A percentile compares a stretch with the other conserved stretches of the same genome.
Conservation (phyloP, 2,888 invertebrate genomes). For the Nomada goodeniana region DNA sequence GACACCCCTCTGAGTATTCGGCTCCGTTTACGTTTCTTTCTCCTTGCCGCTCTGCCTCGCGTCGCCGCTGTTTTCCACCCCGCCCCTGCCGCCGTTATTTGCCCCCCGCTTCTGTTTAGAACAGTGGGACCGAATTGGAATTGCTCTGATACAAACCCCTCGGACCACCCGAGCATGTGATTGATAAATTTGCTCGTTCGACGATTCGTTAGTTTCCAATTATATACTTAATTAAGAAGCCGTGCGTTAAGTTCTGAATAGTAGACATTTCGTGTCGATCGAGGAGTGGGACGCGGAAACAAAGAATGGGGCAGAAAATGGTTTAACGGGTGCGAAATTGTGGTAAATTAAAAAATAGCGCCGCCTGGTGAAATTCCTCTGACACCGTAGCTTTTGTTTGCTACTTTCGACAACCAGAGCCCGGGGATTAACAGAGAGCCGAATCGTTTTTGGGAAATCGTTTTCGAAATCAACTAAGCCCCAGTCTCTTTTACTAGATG, state of each 20-base stretch:
- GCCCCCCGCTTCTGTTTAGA: slow-evolving; percentile 17
- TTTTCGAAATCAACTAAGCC: slow-evolving; percentile 67
- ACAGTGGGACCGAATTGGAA: slow-evolving; percentile 27
- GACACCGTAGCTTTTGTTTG: slow-evolving; percentile 32
- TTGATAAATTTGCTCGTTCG: slow-evolving; percentile 63
- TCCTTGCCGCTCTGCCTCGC: not conserved
- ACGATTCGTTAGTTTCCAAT: slow-evolving; percentile 27
- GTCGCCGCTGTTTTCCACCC: not conserved
- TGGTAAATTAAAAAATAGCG: slow-evolving; percentile 44
- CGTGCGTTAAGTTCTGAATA: slow-evolving; percentile 17
- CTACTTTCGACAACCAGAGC: slow-evolving; percentile 40
- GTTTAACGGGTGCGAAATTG: not conserved
- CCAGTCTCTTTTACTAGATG: slow-evolving; percentile 56
- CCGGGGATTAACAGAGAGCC: slow-evolving; percentile 38
- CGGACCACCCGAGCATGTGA: slow-evolving; percentile 71
- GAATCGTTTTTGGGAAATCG: slow-evolving; percentile 54
- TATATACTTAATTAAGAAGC: slow-evolving; percentile 42
- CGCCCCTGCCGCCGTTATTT: slow-evolving; percentile 17
- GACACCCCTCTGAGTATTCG: too few relatives aligned
- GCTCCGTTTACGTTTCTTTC: not conserved
- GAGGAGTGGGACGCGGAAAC: not conserved
- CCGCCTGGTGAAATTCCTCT: slow-evolving; percentile 22
- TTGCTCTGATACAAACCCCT: slow-evolving; percentile 57
- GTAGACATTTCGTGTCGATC: not conserved
- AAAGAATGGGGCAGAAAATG: not conserved